Conservation (phyloP, 2,888 invertebrate species). For the Timandra comae region DNA sequence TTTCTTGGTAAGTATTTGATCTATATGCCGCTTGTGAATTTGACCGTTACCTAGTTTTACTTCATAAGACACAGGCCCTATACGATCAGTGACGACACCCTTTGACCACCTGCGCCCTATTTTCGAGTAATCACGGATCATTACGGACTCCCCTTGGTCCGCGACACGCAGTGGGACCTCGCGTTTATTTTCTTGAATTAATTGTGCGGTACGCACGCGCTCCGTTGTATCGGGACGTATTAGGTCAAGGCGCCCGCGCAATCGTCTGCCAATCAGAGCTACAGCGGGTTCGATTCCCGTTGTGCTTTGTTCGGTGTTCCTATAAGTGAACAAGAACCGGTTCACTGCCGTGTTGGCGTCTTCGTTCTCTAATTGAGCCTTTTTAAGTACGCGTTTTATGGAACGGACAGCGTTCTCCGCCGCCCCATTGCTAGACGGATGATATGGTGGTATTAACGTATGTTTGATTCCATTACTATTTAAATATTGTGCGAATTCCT, state of each 20-base stretch:
- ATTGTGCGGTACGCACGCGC: neutral
- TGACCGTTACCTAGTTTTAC: neutral
- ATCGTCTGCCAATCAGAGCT: constrained; percentile 2
- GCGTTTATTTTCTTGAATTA: neutral
- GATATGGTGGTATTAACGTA: constrained; percentile 17
- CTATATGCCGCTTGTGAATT: neutral
- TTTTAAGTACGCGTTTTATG: constrained; percentile 14
- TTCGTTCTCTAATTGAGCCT: constrained; percentile 8
- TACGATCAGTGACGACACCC: neutral
- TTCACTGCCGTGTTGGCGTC: constrained; percentile 7
- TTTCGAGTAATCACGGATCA: neutral
- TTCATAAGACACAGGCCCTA: neutral
- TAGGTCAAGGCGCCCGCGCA: constrained; percentile 12
- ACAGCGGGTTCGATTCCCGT: constrained; percentile 2
- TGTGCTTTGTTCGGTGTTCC: constrained; percentile 4
- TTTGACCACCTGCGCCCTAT: neutral
- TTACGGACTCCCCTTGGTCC: neutral
- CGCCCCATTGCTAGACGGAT: constrained; percentile 19
- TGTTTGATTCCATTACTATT: constrained; percentile 15
- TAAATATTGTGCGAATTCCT: constrained; percentile 14
- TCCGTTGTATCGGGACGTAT: constrained; percentile 4
- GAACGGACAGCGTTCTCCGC: constrained; percentile 18
- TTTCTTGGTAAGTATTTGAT: neutral
- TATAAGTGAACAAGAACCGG: constrained; percentile 5
- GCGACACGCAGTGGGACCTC: neutral